phyloP scores from a whole-genome alignment of 35 echinoderm and acorn worm species.

The Ptychodera flava region DNA sequence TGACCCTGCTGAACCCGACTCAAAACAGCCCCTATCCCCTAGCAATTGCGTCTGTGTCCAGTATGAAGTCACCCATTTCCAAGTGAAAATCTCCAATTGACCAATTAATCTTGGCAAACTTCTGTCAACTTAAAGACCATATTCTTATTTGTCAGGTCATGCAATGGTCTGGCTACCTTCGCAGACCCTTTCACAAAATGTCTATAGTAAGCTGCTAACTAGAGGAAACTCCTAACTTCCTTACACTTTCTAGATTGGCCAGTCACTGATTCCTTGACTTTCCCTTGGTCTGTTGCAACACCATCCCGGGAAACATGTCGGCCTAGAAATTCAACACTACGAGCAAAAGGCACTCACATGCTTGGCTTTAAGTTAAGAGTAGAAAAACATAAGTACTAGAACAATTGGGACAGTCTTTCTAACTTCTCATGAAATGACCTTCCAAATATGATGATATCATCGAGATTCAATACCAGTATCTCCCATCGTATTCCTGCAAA shows the following conservation, averaged over 20 bases:
- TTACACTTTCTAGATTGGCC: constrained; percentile 20
- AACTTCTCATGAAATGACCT: constrained; percentile 7
- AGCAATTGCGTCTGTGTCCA: constrained; percentile 54
- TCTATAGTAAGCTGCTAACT: constrained; percentile 52
- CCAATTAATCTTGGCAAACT: constrained; percentile 25
- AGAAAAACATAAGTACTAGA: constrained; percentile 5
- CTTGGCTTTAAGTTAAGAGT: constrained; percentile 42
- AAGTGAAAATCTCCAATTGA: constrained; percentile 27
- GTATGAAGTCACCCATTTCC: constrained; percentile 23
- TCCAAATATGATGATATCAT: constrained; percentile 49
- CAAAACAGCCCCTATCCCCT: constrained; percentile 33
- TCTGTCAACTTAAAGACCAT: constrained; percentile 21
- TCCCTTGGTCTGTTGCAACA: constrained; percentile 26
- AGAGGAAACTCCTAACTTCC: constrained; percentile 42
- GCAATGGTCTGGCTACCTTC: constrained; percentile 33
- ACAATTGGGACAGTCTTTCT: constrained; percentile 16
- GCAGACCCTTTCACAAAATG: constrained; percentile 32
- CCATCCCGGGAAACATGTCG: constrained; percentile 29
- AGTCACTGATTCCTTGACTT: constrained; percentile 25
- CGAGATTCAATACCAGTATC: constrained; percentile 35
- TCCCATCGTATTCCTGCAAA: constrained; percentile 42
- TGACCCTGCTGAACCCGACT: constrained; percentile 27
- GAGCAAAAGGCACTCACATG: constrained; percentile 39
- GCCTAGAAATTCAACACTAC: constrained; percentile 45
- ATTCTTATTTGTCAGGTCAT: constrained; percentile 33